A percentile compares a stretch with the other conserved stretches of the same genome.
These are phyloP conservation scores for Alsophila aescularia DNA, from an alignment of 2,888 invertebrate genomes.

Conservation along the genomic window DNA sequence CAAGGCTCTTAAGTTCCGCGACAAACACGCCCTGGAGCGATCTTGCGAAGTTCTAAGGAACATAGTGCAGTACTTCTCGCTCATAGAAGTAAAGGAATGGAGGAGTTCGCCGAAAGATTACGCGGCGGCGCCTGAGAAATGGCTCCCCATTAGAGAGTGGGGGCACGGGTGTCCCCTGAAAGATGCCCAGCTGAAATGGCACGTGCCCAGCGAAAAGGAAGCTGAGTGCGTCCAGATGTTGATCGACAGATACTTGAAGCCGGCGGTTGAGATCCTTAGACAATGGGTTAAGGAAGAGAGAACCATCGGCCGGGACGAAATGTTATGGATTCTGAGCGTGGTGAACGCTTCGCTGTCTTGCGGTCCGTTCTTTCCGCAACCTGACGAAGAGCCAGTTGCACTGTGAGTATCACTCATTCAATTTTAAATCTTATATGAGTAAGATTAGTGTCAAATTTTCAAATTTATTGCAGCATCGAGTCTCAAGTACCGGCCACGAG, in stretches of 20 bases:
- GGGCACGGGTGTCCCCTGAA: conserved; percentile 88
- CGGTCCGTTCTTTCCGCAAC: conserved; percentile 87
- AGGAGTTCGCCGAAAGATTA: conserved; percentile 85
- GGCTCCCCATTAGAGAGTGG: conserved; percentile 92
- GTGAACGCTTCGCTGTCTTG: conserved; percentile 87
- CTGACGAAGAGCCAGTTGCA: conserved; percentile 85
- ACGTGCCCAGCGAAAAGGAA: conserved; percentile 89
- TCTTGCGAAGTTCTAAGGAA: conserved; percentile 86
- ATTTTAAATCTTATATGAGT: neutral
- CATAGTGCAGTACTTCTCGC: conserved; percentile 85
- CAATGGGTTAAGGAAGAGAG: conserved; percentile 81
- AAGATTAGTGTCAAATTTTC: no score
- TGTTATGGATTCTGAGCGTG: conserved; percentile 87
- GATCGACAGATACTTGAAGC: conserved; percentile 86
- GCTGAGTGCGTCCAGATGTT: conserved; percentile 87
- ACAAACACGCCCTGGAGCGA: conserved; percentile 86
- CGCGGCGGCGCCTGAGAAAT: conserved; percentile 86
- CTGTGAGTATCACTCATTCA: conserved; percentile 73
- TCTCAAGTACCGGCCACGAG: conserved; percentile 82
- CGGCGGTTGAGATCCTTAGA: conserved; percentile 85
- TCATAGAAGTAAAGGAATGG: conserved; percentile 86
- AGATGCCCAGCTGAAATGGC: conserved; percentile 89
- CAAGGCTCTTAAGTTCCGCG: conserved; percentile 87
- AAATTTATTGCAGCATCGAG: conserved; percentile 74
- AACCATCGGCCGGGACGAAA: conserved; percentile 86